Evolutionary conservation across 2,113 vertebrate species (phyloP), one percentile per base, ranked within the genome.

Genomic region (Pelecanus crispus): DNA sequence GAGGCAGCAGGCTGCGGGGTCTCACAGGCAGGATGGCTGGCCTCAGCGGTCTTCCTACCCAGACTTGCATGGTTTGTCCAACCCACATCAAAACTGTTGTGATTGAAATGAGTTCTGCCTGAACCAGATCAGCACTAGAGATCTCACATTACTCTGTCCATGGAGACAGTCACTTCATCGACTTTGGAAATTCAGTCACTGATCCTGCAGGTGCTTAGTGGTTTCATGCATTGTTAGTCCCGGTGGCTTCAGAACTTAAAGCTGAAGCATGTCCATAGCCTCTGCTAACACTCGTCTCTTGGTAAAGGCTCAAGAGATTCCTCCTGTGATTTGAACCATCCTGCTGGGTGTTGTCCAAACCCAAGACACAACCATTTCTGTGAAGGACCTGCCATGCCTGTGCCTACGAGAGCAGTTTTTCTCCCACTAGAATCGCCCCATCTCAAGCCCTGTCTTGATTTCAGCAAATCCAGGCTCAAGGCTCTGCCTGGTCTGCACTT

Each of bases 191-290:
- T 92, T 72, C 3, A 0, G 28, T 19, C 34, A 42, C 15, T 47
- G 50, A 36, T 34, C 28, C 36, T 75, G 55, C 29, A 45, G 59
- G 14, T 11, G 19, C 49, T 81, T 19, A 40, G n/a, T 56, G 8
- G 6, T 71, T 88, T 67, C 19, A 15, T 0, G 0, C 0, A 0
- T 12, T 24, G 7, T 40, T 55, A 31, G 29, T 42, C 25, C 28
- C 4, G 5, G 28, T 2, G 1, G 49, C 34, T 91, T 79, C n/a
- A 34, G 28, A 82, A 15, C 17, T 62, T 44, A 38, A 78, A 84
- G n/a, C 31, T 74, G 34, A 50, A 67, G 24, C 8, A 19, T 2
- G 3, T 59, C 20, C 26, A 26, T 14, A 63, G 13, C 10, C 31
- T 65, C 44, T 87, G 42, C 16, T 71, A 50, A 21, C 36, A 56